These are phyloP conservation scores for Pristionchus maxplancki DNA, from an alignment of 2,888 invertebrate genomes.

Conservation along the genomic window DNA sequence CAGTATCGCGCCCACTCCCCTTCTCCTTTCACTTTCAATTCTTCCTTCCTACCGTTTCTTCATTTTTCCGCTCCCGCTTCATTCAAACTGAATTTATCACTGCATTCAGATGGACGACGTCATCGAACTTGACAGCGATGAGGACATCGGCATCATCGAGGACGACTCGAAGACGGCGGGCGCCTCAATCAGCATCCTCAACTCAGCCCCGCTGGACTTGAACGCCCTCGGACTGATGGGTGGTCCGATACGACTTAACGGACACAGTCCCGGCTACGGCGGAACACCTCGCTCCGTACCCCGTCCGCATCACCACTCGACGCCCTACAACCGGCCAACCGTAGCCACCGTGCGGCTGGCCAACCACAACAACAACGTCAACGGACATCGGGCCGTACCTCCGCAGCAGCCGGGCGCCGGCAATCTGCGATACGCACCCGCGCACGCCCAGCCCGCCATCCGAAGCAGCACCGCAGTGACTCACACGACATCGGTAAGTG, in stretches of 20 bases:
- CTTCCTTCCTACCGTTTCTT: conserved; percentile 22
- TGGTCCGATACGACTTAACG: neutral
- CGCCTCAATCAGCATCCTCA: neutral
- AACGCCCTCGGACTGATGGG: neutral
- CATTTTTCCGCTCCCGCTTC: neutral
- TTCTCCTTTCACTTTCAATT: conserved; percentile 3
- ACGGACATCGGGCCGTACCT: neutral
- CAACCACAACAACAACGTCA: neutral
- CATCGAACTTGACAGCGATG: conserved; percentile 40
- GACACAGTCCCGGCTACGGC: neutral
- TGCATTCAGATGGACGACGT: conserved; percentile 45
- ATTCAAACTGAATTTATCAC: neutral
- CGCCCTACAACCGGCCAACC: neutral
- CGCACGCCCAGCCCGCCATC: neutral
- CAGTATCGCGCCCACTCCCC: conserved; percentile 34
- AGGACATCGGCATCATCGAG: conserved; percentile 28
- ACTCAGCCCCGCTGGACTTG: conserved; percentile 45
- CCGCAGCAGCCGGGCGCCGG: neutral
- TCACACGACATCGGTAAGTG: conserved; percentile 20
- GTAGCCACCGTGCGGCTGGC: conserved; percentile 3
- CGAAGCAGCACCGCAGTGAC: conserved; percentile 25
- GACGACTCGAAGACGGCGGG: neutral
- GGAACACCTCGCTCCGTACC: neutral
- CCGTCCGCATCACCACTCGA: neutral
- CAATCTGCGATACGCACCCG: neutral